Base-by-base conservation (phyloP, 2,888 invertebrate genomes). In the Acheta domesticus region DNA sequence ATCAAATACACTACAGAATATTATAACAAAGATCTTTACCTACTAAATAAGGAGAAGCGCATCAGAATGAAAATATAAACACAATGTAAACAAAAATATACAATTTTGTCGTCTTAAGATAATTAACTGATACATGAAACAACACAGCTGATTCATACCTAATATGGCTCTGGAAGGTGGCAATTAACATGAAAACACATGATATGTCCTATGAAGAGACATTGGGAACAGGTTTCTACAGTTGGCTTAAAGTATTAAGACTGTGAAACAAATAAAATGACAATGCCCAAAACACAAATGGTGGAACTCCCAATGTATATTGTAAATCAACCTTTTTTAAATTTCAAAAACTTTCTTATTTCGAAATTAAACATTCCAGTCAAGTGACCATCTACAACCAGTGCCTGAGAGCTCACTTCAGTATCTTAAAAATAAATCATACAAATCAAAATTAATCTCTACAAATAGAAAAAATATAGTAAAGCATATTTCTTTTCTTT, bases 401-500 rank as follows among this genome's bases (percentile, higher is more conserved):
- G 62, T 19, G 62, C 62, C 62, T 62, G 62, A 62, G n/a, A 14
- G 14, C 62, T 19, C 62, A 36, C n/a, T 62, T 62, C 76, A 79
- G 62, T 79, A 21, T 78, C 20, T 79, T 73, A 79, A 79, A 79
- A 79, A 79, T 76, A 19, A 79, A 62, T 49, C 79, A 62, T 79
- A 76, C 75, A 79, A 79, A 50, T 79, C 20, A 79, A 78, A 76
- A 62, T 62, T 62, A 62, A 62, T n/a, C 14, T 62, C 79, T 36
- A 79, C 21, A n/a, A 76, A 79, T 79, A 79, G 76, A 79, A 79
- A 79, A 79, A 79, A 79, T 78, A 78, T 79, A 79, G 79, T 79
- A 79, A 76, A 76, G 75, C 62, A 62, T 79, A 73, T n/a, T 14
- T n/a, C 62, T 62, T 62, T 62, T 62, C 21, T 75, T 73, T 48